Evolutionary conservation across 2,797 vertebrate species (phyloP).

Genomic region (Eurystomus glaucurus): DNA sequence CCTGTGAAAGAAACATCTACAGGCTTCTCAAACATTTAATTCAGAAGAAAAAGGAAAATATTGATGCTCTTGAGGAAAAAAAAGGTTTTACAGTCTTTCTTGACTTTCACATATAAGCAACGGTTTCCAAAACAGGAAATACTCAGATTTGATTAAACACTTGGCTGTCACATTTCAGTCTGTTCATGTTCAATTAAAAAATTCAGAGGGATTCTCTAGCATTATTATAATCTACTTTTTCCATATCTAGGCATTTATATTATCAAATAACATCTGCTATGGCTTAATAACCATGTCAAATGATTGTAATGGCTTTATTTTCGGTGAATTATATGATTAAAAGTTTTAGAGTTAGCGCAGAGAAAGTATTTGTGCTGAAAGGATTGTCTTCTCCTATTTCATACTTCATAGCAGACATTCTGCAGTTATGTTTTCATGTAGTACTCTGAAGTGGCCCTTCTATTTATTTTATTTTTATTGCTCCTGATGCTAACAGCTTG

Average conservation of each 20-base stretch:
- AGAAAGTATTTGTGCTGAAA: background rate
- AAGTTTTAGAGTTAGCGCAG: constrained; percentile 14
- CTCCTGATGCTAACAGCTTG: background rate
- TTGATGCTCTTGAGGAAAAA: constrained; percentile 41
- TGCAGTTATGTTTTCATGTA: background rate
- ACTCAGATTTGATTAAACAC: constrained; percentile 34
- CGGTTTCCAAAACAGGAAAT: background rate
- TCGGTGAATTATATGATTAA: constrained; percentile 19
- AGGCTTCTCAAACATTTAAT: constrained; percentile 44
- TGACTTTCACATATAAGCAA: constrained; percentile 12
- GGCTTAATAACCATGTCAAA: constrained; percentile 58
- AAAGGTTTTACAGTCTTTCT: constrained; percentile 1
- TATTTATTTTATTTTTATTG: background rate
- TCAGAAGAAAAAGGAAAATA: constrained; percentile 52
- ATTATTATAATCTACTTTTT: constrained; percentile 61
- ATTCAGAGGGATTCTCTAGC: constrained; percentile 35
- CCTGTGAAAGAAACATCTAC: background rate
- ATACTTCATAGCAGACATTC: background rate
- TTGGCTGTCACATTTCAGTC: constrained; percentile 49
- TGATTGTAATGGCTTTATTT: constrained; percentile 57
- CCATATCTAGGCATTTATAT: constrained; percentile 47
- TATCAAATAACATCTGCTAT: constrained; percentile 57
- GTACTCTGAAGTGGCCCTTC: background rate
- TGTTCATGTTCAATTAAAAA: constrained; percentile 63
- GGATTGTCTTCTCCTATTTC: background rate